Evolutionary conservation across 2,888 invertebrate genomes (phyloP).

Genomic region (Lasioglossum malachurum): DNA sequence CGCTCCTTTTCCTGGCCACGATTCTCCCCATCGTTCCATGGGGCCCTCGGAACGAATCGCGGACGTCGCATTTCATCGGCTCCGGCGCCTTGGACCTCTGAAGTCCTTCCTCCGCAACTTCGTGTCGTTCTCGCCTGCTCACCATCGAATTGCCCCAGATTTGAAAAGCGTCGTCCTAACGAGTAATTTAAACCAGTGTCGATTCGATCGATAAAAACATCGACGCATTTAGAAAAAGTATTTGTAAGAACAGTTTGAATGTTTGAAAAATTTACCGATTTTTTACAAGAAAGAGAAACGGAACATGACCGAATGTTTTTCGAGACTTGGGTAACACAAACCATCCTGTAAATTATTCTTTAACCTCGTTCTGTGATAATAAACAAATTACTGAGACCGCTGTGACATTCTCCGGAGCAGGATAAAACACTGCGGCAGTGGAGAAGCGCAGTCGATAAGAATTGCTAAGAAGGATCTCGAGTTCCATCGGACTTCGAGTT

Average conservation of each 20-base stretch:
- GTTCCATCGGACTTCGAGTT: neutral
- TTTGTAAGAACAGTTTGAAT: too few species aligned
- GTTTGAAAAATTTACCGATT: too few species aligned
- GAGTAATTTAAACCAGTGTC: neutral
- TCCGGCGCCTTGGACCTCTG: neutral
- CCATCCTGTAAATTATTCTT: too few species aligned
- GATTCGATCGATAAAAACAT: neutral
- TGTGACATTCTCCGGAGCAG: neutral
- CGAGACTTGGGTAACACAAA: too few species aligned
- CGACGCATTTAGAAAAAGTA: neutral
- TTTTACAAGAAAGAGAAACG: too few species aligned
- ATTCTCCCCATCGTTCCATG: neutral
- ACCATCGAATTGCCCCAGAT: neutral
- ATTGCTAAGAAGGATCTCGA: neutral
- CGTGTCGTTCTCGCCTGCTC: too few species aligned
- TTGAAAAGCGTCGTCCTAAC: neutral
- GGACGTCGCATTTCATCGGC: neutral
- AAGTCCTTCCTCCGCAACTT: too few species aligned
- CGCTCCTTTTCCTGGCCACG: slow-evolving; percentile 9
- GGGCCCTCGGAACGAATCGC: neutral
- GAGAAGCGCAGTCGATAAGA: neutral
- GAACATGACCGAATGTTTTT: too few species aligned
- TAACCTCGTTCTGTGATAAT: too few species aligned
- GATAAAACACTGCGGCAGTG: neutral
- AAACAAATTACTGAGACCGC: neutral